Evolutionary conservation across 2,888 invertebrate species (phyloP), one percentile per base, ranked within the genome.

Genomic region (Agelastica alni): DNA sequence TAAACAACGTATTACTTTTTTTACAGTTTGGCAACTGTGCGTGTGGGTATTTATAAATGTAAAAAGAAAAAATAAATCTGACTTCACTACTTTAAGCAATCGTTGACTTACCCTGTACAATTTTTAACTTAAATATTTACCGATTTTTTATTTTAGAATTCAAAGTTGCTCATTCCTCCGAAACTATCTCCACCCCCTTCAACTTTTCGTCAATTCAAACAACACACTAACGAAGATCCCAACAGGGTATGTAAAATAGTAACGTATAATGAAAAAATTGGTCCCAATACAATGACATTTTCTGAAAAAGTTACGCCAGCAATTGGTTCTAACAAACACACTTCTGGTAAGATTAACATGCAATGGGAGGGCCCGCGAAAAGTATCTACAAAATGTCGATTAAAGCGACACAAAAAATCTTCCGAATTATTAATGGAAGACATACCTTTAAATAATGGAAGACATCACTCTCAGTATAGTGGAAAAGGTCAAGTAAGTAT

Each of bases 351-450:
- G 32, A 67, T 65, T n/a, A 83, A 83, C 65, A 81, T 86, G 16
- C 85, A 85, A 62, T 78, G 88, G 65, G 86, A 86, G 13, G 87
- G 87, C 68, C 90, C 91, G 58, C 89, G 88, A 87, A 86, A 88
- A 65, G 79, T 88, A 63, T 67, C 71, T 1, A 85, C 87, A 12
- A 81, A 86, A 55, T 84, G 91, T 45, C 87, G 93, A 73, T 79
- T 93, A 67, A 82, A 85, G 56, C 82, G 84, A 63, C 88, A 79
- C 61, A 84, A 84, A 66, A 81, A 79, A 61, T 75, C 83, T 53
- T 80, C 81, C 7, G 82, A 82, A 0, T 83, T 82, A 0, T 83
- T 83, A 2, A 85, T 83, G 42, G 83, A 84, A 26, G 80, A 84
- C n/a, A 78, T 85, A 3, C 78, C 82, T 16, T 74, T 88, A 13